Percentiles rank a stretch among this genome's conserved stretches.
phyloP scores from a whole-genome alignment of 2,888 invertebrate genomes.

The Pyrgus malvae region DNA sequence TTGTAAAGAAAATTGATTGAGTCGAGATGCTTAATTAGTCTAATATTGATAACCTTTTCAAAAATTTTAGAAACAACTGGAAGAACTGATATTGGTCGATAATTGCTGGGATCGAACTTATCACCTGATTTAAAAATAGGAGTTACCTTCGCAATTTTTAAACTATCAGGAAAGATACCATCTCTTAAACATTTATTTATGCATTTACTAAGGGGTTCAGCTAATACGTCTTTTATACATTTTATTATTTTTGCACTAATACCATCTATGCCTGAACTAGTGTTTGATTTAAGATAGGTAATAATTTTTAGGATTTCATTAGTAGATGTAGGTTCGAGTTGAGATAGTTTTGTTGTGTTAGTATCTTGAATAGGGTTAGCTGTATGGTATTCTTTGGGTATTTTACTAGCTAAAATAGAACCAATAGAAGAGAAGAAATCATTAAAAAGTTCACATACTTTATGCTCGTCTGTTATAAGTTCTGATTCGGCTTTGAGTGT shows the following conservation, averaged over 20 bases:
- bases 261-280: conserved; percentile 28
- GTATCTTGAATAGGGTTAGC: neutral
- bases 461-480: neutral
- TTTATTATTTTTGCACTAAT: conserved; percentile 27
- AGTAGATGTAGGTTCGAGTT: neutral
- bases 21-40: neutral
- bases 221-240: conserved; percentile 45
- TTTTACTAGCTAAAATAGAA: neutral
- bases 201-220: neutral
- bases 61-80: conserved; percentile 26
- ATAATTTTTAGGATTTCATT: conserved; percentile 28
- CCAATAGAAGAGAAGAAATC: conserved; percentile 1
- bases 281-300: conserved; percentile 23
- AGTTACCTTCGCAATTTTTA: conserved; percentile 23
- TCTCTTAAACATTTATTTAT: conserved; percentile 28
- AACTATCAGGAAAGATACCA: too few species aligned
- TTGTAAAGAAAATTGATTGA: neutral
- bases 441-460: conserved; percentile 9
- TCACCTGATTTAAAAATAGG: conserved; percentile 28
- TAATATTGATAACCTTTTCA: conserved; percentile 16
- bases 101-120: conserved; percentile 27
- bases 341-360: neutral
- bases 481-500: neutral
- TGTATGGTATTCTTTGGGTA: neutral
- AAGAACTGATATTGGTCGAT: conserved; percentile 27